These are phyloP conservation scores for Leptonema lineaticorne DNA, from an alignment of 1,140 invertebrate species.

Conservation along the genomic window DNA sequence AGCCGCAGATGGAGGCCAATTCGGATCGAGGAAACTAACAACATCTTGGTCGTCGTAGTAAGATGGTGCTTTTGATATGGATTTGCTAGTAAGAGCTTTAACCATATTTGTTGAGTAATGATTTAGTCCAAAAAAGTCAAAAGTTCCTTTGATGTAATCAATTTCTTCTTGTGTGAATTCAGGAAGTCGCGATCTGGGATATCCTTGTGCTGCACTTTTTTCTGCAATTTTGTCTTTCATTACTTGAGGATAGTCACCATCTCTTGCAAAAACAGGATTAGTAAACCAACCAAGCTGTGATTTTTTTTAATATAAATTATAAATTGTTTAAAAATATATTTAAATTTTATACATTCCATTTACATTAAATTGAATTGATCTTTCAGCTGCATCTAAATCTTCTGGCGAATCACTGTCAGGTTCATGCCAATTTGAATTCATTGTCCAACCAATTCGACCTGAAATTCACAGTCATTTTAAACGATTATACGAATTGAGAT, in stretches of 20 bases:
- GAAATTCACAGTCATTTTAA: conserved; percentile 34
- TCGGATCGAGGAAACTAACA: conserved; percentile 49
- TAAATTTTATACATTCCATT: conserved; percentile 9
- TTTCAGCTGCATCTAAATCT: conserved; percentile 53
- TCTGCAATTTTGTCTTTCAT: conserved; percentile 56
- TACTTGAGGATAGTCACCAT: conserved; percentile 63
- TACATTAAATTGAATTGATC: conserved; percentile 49
- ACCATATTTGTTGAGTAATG: conserved; percentile 55
- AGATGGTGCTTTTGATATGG: conserved; percentile 44
- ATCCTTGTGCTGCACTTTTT: conserved; percentile 56
- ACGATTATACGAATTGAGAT: no score
- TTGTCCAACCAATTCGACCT: conserved; percentile 56
- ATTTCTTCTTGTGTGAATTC: conserved; percentile 56
- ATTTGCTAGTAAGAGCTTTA: conserved; percentile 38
- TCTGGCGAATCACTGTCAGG: conserved; percentile 47
- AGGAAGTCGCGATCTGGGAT: conserved; percentile 53
- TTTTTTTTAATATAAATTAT: neutral
- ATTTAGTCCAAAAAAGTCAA: conserved; percentile 68
- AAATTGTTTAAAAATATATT: neutral
- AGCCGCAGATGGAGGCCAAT: conserved; percentile 53
- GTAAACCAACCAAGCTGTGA: conserved; percentile 53
- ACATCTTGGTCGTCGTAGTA: conserved; percentile 54
- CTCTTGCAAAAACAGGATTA: conserved; percentile 59
- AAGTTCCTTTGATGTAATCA: conserved; percentile 57
- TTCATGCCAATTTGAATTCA: conserved; percentile 54